These are phyloP conservation scores for Anas platyrhynchos DNA, from an alignment of 2,113 vertebrate genomes.

Conservation along the genomic window DNA sequence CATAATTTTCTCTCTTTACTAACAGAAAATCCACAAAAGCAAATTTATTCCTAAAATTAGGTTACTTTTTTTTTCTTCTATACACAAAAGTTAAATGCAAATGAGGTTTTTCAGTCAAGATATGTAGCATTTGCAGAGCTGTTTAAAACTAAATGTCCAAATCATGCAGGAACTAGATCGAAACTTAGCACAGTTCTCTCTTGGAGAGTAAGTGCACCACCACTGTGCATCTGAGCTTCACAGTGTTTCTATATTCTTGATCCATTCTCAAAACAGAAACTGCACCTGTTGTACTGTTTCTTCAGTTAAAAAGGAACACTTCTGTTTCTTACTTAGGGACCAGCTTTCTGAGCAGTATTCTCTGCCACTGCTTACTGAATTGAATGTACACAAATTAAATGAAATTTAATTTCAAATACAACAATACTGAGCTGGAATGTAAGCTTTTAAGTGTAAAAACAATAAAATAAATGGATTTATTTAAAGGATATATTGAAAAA, in stretches of 20 bases:
- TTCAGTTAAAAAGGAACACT: background rate
- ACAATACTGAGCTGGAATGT: background rate
- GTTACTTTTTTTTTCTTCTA: background rate
- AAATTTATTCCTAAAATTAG: background rate
- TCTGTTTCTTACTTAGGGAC: background rate
- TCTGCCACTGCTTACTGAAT: background rate
- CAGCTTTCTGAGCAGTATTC: background rate
- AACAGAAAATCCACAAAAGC: background rate
- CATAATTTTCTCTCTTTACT: background rate
- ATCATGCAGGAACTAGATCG: background rate
- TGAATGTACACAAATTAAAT: background rate
- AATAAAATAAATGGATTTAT: rapidly evolving
- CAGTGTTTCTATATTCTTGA: background rate
- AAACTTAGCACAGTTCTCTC: background rate
- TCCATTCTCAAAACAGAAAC: background rate
- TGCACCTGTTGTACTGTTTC: background rate
- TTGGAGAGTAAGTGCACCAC: background rate
- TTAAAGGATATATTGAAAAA: background rate
- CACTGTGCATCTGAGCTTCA: background rate
- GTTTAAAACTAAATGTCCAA: background rate
- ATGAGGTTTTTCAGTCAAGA: background rate
- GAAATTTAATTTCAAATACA: background rate
- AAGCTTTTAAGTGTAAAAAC: background rate
- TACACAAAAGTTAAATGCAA: background rate
- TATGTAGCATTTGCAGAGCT: background rate